Percentiles rank a stretch among this genome's conserved stretches.
phyloP scores from a whole-genome alignment of 2,888 invertebrate genomes.

The Hirtodrosophila trivittata region DNA sequence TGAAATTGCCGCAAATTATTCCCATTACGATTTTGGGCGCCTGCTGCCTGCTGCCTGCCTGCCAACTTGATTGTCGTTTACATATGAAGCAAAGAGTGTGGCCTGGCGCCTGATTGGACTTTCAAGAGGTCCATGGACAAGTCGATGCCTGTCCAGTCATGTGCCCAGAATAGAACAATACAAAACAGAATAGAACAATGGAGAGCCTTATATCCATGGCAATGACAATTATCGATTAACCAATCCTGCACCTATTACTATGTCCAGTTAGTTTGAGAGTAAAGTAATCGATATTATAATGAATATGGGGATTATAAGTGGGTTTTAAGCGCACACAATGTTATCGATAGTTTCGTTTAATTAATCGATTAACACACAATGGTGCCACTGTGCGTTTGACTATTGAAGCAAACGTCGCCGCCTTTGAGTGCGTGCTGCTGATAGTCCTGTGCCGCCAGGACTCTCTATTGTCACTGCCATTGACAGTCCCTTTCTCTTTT shows the following conservation, averaged over 20 bases:
- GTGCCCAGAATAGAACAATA: slow-evolving; percentile 1
- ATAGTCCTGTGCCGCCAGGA: slow-evolving; percentile 32
- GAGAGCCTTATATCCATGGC: neutral
- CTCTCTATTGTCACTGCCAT: slow-evolving; percentile 21
- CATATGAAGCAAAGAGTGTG: slow-evolving; percentile 53
- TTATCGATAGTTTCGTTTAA: no score
- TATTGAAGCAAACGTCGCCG: slow-evolving; percentile 59
- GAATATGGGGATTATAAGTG: no score
- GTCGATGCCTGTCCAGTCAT: slow-evolving; percentile 17
- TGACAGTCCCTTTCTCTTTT: no score
- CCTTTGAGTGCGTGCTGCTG: slow-evolving; percentile 50
- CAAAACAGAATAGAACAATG: neutral
- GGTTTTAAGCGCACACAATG: no score
- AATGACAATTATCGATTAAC: slow-evolving; percentile 35
- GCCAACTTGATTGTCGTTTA: slow-evolving; percentile 76
- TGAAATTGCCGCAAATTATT: slow-evolving; percentile 79
- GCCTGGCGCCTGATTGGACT: slow-evolving; percentile 49
- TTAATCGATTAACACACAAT: no score
- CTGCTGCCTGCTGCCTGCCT: slow-evolving; percentile 45
- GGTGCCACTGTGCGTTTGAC: slow-evolving; percentile 29
- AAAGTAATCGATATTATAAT: neutral
- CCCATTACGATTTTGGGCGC: slow-evolving; percentile 72
- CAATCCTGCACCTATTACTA: neutral
- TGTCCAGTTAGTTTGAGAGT: neutral
- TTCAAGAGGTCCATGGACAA: slow-evolving; percentile 26